phyloP scores from a whole-genome alignment of 2,797 vertebrate genomes.

The Bradypus variegatus region DNA sequence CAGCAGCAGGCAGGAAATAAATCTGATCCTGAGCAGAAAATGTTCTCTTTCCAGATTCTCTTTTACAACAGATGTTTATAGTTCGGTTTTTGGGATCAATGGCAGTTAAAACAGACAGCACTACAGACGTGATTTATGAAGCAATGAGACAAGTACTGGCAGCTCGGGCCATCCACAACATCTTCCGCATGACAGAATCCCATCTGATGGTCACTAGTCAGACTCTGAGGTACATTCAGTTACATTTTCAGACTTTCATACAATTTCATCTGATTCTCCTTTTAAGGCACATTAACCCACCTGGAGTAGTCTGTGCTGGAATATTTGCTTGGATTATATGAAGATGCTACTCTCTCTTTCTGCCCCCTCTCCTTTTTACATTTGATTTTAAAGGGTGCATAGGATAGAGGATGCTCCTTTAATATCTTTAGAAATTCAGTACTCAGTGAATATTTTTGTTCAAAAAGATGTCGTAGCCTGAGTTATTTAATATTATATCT shows the following conservation, averaged over 20 bases:
- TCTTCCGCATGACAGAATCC: conserved; percentile 94
- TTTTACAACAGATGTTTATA: conserved; percentile 93
- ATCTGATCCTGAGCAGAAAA: neutral
- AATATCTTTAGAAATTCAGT: neutral
- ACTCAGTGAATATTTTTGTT: neutral
- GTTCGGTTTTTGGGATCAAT: conserved; percentile 97
- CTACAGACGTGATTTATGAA: conserved; percentile 92
- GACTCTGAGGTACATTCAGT: conserved; percentile 78
- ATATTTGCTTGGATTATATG: too few species aligned
- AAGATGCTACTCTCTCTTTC: neutral
- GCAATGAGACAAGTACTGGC: conserved; percentile 97
- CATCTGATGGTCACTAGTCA: conserved; percentile 96
- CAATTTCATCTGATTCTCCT: neutral
- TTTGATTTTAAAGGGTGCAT: neutral
- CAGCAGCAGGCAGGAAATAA: neutral
- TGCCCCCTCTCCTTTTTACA: neutral
- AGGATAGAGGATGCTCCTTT: neutral
- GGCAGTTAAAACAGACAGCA: conserved; percentile 86
- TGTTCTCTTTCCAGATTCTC: conserved; percentile 78
- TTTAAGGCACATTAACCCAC: neutral
- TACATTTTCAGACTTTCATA: neutral
- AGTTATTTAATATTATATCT: neutral
- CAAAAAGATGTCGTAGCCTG: neutral
- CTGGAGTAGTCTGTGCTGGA: neutral
- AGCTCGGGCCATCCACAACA: conserved; percentile 96